Percentiles rank a stretch among this genome's conserved stretches.
Conservation (phyloP, 2,113 vertebrate genomes). For the Tachycineta bicolor region DNA sequence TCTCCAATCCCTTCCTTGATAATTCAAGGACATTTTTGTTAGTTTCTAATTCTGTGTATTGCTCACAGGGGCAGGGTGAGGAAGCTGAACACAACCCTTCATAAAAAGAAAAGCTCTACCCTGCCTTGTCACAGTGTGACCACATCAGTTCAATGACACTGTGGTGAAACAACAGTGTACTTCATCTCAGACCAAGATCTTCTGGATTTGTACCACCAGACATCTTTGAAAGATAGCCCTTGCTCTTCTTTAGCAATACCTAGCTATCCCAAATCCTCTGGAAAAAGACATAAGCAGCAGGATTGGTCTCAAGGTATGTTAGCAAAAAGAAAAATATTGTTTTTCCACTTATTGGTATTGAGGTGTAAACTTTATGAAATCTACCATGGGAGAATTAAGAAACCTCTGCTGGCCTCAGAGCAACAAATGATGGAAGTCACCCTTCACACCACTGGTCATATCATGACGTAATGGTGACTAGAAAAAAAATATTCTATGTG, state of each 20-base stretch:
- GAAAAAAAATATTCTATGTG: not conserved
- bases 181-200: not conserved
- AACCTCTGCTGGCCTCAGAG: not conserved
- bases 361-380: not conserved
- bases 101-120: not conserved
- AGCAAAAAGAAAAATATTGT: not conserved
- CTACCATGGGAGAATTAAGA: not conserved
- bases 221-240: not conserved
- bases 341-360: not conserved
- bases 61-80: not conserved
- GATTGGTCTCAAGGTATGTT: constrained; percentile 4
- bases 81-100: not conserved
- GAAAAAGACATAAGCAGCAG: not conserved
- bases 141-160: not conserved
- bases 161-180: not conserved
- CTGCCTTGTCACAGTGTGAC: accelerated
- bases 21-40: not conserved
- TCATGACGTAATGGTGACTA: not conserved
- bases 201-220: not conserved
- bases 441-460: not conserved
- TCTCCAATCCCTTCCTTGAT: not conserved
- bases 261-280: not conserved
- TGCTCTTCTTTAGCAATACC: not conserved
- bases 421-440: not conserved
- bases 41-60: not conserved